Evolutionary conservation across 2,797 vertebrate species (phyloP), one percentile per base, ranked within the genome.

Genomic region (Chiloscyllium punctatum): DNA sequence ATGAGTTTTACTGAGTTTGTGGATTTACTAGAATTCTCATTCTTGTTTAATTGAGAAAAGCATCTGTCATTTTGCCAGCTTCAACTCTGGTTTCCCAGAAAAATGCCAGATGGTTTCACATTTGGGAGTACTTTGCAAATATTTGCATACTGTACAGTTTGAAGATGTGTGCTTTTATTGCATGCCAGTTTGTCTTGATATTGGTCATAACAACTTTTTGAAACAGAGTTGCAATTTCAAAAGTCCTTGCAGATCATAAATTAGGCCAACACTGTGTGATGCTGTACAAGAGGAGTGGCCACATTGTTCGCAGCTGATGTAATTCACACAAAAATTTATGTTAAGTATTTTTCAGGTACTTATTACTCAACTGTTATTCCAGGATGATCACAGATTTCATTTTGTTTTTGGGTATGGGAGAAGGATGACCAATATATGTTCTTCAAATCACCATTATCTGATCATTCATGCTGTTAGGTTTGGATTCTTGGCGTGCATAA

Each of bases 11-110:
- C 53, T 91, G 51, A 57, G 62, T 13, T 62, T 13, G 66, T 62
- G 53, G 27, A 91, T 91, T 91, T 91, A 57, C 57, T 66, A n/a
- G 88, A 91, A 91, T 57, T 91, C 62, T 16, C 57, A 33, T 91
- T 62, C 53, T 66, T 66, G 33, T 91, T 62, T 91, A 91, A 91
- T 13, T n/a, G n/a, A 91, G 88, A 30, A 91, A 66, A 11, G 6
- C 13, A 16, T 90, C 30, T 91, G 88, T 33, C 53, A 91, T 37
- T 90, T 13, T 33, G 15, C 57, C 88, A 66, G 16, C 62, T n/a
- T 33, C 88, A 91, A 33, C 30, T 91, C 5, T 66, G 16, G 57
- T 48, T 84, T 91, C 88, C 53, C 88, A 66, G 53, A 62, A 66
- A 91, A 57, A 57, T 91, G 88, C 33, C 51, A 33, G 30, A 62